phyloP scores from a whole-genome alignment of 2,113 vertebrate species.

The Sinocyclocheilus grahami region DNA sequence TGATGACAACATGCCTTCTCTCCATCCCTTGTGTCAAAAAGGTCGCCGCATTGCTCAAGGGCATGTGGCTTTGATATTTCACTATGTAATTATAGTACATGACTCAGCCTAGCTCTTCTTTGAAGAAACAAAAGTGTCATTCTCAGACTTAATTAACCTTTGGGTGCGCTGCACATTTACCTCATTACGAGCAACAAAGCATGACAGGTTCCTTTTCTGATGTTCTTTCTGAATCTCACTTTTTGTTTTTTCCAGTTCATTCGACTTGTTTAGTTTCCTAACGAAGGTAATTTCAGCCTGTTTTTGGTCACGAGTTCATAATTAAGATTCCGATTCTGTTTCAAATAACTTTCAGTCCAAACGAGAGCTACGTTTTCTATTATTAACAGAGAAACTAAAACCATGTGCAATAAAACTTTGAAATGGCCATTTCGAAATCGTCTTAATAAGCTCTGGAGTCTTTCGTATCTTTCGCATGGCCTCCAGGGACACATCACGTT shows the following conservation, averaged over 20 bases:
- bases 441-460: constrained; percentile 4
- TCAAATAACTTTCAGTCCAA: not conserved
- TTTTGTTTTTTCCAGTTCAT: not conserved
- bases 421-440: not conserved
- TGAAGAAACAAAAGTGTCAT: constrained; percentile 31
- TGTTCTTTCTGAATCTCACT: constrained; percentile 11
- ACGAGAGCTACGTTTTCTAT: not conserved
- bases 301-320: not conserved
- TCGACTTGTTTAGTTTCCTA: not conserved
- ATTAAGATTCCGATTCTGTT: not conserved
- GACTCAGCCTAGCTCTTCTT: constrained; percentile 5
- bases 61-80: not conserved
- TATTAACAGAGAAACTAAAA: not conserved
- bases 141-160: constrained; percentile 36
- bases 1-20: not conserved
- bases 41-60: not conserved
- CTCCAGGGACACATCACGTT: not conserved
- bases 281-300: not conserved
- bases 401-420: not conserved
- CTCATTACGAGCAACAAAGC: constrained; percentile 27
- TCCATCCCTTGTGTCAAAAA: constrained; percentile 11
- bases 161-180: not conserved
- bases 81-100: constrained; percentile 5
- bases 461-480: not conserved
- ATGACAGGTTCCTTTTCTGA: constrained; percentile 27